Evolutionary conservation across 1,140 invertebrate species (phyloP), one percentile per base, ranked within the genome.

Genomic region (Drosophila teissieri): DNA sequence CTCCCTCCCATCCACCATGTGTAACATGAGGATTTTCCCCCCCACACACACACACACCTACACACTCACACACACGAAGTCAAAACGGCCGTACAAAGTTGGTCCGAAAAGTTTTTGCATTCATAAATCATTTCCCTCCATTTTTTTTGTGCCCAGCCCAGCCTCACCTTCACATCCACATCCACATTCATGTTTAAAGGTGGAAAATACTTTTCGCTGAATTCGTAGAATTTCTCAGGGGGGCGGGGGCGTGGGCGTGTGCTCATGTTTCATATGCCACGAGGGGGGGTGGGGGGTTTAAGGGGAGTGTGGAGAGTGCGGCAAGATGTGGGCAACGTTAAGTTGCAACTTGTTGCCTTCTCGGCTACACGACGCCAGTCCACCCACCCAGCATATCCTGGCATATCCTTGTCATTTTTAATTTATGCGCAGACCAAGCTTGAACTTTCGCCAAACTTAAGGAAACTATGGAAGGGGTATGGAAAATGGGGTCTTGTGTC

Each of bases 151-250:
- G 24, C 24, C 19, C 19, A 19, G 24, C 24, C 64, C 78, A 58
- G 45, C 56, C 62, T 54, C 44, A 48, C 53, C 45, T 52, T 57
- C 27, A 14, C 39, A 31, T 14, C 31, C 61, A 75, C 53, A 40
- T 52, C 54, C 27, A 14, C 39, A 31, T 14, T 24, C 61, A 75
- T 36, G 56, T 80, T 88, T 88, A 79, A 83, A 88, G 83, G 83
- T 88, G 83, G 76, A 88, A 88, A 88, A 88, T 88, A 88, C 84
- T 88, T 88, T 88, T 88, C 84, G 83, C 83, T 88, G 83, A 88
- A 89, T 88, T 88, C 73, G 83, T 88, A 88, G 79, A 88, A 86
- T 88, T 74, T 83, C 57, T 60, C 44, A 54, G 27, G 17, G 34
- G 36, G n/a, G 24, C 2, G 22, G 14, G n/a, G 11, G 17, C 19